Evolutionary conservation across 2,113 vertebrate species (phyloP).

Genomic region (Malurus cyaneus): DNA sequence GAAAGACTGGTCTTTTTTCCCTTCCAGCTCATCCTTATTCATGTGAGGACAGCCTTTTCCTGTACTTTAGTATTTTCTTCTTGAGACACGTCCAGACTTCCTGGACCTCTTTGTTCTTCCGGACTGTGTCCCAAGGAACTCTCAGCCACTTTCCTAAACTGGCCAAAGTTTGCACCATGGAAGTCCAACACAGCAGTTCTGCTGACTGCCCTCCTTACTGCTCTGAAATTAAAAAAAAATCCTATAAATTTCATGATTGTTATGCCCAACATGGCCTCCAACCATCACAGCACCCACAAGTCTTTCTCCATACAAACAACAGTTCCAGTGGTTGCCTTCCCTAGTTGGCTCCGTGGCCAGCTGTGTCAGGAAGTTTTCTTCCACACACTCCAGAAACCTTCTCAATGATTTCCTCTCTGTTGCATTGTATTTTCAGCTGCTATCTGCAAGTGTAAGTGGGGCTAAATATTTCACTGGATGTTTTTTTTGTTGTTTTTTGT

Average conservation of each 20-base stretch:
- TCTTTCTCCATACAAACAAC: background rate
- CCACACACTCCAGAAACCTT: background rate
- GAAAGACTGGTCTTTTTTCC: background rate
- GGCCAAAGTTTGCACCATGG: background rate
- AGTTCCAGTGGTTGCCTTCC: background rate
- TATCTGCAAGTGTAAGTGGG: background rate
- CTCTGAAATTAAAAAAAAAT: background rate
- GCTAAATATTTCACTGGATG: background rate
- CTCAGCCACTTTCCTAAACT: background rate
- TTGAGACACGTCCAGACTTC: background rate
- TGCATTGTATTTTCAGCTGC: background rate
- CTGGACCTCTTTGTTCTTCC: background rate
- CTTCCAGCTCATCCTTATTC: background rate
- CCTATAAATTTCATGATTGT: fast-evolving
- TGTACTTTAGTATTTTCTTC: background rate
- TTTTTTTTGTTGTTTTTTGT: background rate
- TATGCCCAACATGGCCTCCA: background rate
- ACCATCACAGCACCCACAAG: background rate
- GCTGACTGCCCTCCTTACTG: background rate
- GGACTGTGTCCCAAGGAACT: background rate
- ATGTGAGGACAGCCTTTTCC: fast-evolving
- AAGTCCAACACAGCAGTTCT: background rate
- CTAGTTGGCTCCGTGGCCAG: background rate
- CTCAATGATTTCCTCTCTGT: background rate
- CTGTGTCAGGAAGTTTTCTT: background rate